Evolutionary conservation across 2,888 invertebrate genomes (phyloP), one percentile per base, ranked within the genome.

Genomic region (Trissolcus japonicus): DNA sequence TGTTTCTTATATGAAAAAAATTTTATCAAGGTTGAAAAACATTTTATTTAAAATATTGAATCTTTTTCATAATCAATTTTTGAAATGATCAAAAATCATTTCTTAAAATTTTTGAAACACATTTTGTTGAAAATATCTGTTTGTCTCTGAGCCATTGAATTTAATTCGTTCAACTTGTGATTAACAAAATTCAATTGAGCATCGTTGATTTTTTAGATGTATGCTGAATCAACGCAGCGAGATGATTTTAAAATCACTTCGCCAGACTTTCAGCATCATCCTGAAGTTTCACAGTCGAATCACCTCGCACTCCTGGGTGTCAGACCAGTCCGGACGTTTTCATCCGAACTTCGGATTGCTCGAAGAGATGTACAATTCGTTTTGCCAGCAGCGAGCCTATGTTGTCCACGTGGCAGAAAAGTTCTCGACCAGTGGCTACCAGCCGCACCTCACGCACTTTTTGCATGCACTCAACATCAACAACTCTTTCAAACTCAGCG

Each of bases 1-100:
- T 81, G 93, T 93, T 9, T 90, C 89, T 0, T 95, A 95, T 83
- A 91, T 96, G 3, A 95, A 95, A 87, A 93, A 93, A 80, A 92
- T 95, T 46, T 87, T 94, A 46, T 95, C 94, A 61, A 90, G 90
- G 92, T 91, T 46, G 46, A 7, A 16, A 6, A 46, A 29, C n/a
- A n/a, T n/a, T n/a, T n/a, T n/a, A n/a, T n/a, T n/a, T n/a, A n/a
- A n/a, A n/a, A n/a, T n/a, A n/a, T n/a, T n/a, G n/a, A n/a, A n/a
- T n/a, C n/a, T n/a, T n/a, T n/a, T n/a, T n/a, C n/a, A n/a, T n/a
- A n/a, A n/a, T n/a, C n/a, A n/a, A n/a, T n/a, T n/a, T n/a, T n/a
- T n/a, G n/a, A n/a, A n/a, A n/a, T n/a, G n/a, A n/a, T n/a, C 29
- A 29, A 21, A 21, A 1, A 21, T 21, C 21, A 21, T n/a, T n/a